Conservation (phyloP, 30 jellyfish, hydroid and myxozoan species). For the Rhopilema esculentum region DNA sequence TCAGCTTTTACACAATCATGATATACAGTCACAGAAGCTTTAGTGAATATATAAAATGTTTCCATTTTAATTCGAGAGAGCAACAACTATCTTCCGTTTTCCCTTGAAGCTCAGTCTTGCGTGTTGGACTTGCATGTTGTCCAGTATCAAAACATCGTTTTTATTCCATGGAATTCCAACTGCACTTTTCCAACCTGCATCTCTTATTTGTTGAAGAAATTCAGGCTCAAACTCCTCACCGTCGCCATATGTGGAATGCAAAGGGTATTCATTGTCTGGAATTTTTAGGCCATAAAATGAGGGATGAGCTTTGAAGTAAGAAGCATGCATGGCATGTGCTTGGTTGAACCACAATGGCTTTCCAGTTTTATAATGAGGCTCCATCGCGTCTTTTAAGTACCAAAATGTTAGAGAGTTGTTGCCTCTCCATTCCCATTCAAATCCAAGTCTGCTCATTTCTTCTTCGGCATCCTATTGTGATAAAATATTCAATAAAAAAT, state of each 20-base stretch:
- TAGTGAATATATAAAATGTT: too few relatives aligned
- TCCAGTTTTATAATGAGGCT: constrained; percentile 77
- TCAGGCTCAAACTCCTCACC: constrained; percentile 92
- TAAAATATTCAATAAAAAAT: not conserved
- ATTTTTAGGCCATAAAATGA: constrained; percentile 35
- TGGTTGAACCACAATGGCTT: constrained; percentile 89
- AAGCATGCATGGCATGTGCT: constrained; percentile 75
- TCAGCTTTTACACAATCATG: too few relatives aligned
- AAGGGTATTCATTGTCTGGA: constrained; percentile 68
- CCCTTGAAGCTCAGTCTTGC: constrained; percentile 82
- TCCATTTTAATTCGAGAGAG: constrained; percentile 49
- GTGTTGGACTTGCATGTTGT: constrained; percentile 85
- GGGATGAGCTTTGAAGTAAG: constrained; percentile 82
- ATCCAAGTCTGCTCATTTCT: constrained; percentile 52
- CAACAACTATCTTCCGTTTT: constrained; percentile 67
- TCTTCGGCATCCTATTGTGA: constrained; percentile 63
- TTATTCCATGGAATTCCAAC: constrained; percentile 86
- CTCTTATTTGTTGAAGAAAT: constrained; percentile 71
- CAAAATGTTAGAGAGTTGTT: constrained; percentile 43
- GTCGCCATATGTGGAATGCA: constrained; percentile 88
- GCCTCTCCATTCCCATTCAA: constrained; percentile 78
- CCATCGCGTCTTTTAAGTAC: constrained; percentile 51
- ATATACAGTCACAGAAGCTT: too few relatives aligned
- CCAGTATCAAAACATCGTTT: constrained; percentile 77
- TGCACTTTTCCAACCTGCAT: constrained; percentile 81